Percentiles rank a stretch among this genome's conserved stretches.
Evolutionary conservation across 2,797 vertebrate species (phyloP).

Genomic region (Spinus pinus): DNA sequence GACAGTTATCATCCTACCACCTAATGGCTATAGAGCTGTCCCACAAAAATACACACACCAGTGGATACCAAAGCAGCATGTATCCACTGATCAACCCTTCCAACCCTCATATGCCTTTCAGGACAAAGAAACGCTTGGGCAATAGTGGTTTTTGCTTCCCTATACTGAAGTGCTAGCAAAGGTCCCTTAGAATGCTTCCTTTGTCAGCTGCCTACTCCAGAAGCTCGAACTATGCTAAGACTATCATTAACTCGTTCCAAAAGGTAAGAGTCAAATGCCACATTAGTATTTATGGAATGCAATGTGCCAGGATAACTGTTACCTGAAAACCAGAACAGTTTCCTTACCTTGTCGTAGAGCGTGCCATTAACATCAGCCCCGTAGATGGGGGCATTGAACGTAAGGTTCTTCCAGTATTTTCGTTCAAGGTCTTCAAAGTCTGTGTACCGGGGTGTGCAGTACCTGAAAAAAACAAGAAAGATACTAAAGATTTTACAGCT

Average conservation of each 20-base stretch:
- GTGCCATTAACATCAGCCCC: conserved; percentile 94
- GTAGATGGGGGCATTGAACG: conserved; percentile 93
- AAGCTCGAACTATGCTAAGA: not conserved
- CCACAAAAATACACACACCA: not conserved
- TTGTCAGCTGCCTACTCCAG: not conserved
- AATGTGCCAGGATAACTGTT: not conserved
- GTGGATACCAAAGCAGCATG: not conserved
- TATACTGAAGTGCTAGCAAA: not conserved
- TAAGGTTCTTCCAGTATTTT: conserved; percentile 98
- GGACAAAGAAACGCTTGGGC: not conserved
- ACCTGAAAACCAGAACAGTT: not conserved
- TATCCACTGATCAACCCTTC: not conserved
- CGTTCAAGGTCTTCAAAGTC: conserved; percentile 95
- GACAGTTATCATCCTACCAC: not conserved
- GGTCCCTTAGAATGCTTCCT: not conserved
- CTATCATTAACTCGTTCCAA: not conserved
- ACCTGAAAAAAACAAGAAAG: conserved; percentile 72
- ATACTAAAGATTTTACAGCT: not conserved
- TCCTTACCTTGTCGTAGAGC: conserved; percentile 88
- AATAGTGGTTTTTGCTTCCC: not conserved
- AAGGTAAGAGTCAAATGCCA: not conserved
- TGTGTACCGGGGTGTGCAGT: conserved; percentile 87
- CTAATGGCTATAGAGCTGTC: not conserved
- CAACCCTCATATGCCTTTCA: not conserved
- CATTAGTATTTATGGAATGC: not conserved